Conservation (phyloP, 2,797 vertebrate species). For the Leptatherina wallacei region DNA sequence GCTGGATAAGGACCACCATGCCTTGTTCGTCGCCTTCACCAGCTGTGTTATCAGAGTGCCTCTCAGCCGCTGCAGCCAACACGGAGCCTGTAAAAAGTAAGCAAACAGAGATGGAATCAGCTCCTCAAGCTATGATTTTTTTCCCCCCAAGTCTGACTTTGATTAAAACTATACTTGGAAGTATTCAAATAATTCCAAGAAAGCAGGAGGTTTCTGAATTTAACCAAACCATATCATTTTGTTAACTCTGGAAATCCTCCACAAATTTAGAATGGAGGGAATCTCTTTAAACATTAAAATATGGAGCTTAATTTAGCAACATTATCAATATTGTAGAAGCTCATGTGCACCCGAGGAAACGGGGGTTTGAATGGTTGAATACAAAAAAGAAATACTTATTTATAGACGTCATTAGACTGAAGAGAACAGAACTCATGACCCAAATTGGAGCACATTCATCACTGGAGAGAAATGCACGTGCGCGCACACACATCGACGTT, state of each 20-base stretch:
- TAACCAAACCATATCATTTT: not conserved
- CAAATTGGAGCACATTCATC: conserved; percentile 54
- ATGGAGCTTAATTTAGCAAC: conserved; percentile 24
- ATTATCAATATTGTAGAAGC: conserved; percentile 21
- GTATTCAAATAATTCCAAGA: not conserved
- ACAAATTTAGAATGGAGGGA: not conserved
- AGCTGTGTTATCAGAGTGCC: conserved; percentile 90
- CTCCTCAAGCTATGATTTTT: not conserved
- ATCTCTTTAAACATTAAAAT: conserved; percentile 19
- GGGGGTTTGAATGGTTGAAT: conserved; percentile 10
- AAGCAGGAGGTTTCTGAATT: not conserved
- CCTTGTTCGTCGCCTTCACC: conserved; percentile 90
- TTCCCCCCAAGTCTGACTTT: not conserved
- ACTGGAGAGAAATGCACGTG: conserved; percentile 2
- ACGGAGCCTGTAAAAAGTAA: conserved; percentile 89
- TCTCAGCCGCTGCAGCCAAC: conserved; percentile 90
- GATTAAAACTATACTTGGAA: not conserved
- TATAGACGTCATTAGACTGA: conserved; percentile 33
- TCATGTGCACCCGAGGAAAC: conserved; percentile 2
- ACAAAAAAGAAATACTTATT: conserved; percentile 27
- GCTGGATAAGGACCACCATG: conserved; percentile 91
- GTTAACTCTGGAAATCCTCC: conserved; percentile 8
- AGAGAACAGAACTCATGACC: conserved; percentile 28
- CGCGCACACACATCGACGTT: not conserved
- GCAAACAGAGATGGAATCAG: conserved; percentile 22